Conservation (phyloP, 2,797 vertebrate species). For the Ceryle rudis region DNA sequence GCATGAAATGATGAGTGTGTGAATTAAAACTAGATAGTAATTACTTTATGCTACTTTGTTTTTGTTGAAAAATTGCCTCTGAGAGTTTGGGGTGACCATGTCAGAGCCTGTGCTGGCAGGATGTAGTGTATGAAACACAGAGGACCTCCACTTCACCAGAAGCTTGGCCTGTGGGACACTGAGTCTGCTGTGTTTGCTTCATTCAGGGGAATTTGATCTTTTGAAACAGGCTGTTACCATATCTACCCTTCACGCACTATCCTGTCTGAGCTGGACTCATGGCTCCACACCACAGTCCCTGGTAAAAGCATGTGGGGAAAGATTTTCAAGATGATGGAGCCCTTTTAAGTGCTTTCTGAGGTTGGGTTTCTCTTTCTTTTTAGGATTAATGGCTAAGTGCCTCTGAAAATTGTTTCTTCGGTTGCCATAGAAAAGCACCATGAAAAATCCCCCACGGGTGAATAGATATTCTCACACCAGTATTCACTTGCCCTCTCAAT, state of each 20-base stretch:
- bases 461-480: background rate
- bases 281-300: background rate
- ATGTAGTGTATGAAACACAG: background rate
- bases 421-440: background rate
- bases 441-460: background rate
- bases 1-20: background rate
- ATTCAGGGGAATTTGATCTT: background rate
- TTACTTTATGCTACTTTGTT: background rate
- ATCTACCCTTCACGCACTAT: background rate
- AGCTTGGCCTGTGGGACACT: background rate
- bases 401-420: background rate
- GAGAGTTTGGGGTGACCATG: fast-evolving
- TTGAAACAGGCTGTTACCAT: background rate
- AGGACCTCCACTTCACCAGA: background rate
- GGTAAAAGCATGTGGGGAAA: background rate
- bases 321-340: background rate
- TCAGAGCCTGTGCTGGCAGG: background rate
- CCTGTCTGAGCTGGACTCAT: background rate
- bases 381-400: background rate
- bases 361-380: background rate
- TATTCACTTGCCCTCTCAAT: background rate
- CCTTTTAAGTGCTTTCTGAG: background rate
- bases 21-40: background rate
- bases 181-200: background rate
- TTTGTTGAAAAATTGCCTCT: background rate